phyloP scores from a whole-genome alignment of 2,113 vertebrate species.

The Pelvicachromis taeniatus region DNA sequence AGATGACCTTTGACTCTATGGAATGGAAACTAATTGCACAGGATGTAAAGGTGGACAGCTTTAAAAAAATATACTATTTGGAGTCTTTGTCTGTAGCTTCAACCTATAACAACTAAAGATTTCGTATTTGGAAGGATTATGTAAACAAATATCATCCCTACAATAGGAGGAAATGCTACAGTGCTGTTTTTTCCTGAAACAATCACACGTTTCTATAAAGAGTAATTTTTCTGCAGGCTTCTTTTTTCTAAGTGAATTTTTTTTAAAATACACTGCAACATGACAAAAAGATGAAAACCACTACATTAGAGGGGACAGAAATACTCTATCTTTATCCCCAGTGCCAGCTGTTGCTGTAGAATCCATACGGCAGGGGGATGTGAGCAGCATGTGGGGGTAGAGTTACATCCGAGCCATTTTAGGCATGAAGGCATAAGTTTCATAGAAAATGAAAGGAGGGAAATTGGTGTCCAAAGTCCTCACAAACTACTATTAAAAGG shows the following conservation, averaged over 20 bases:
- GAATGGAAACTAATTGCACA: slow-evolving; percentile 41
- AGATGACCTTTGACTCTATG: slow-evolving; percentile 39
- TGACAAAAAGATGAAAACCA: slow-evolving; percentile 19
- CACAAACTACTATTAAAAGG: not conserved
- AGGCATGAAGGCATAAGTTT: slow-evolving; percentile 55
- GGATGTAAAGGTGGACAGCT: slow-evolving; percentile 34
- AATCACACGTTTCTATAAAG: not conserved
- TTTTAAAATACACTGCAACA: not conserved
- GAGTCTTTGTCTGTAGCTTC: not conserved
- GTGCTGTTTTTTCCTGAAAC: not conserved
- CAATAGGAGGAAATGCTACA: not conserved
- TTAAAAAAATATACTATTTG: no score
- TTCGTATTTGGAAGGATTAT: not conserved
- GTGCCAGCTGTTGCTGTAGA: slow-evolving; percentile 73
- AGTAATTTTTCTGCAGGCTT: fast-evolving
- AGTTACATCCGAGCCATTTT: not conserved
- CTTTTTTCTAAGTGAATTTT: not conserved
- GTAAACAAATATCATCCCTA: not conserved
- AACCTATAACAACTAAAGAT: not conserved
- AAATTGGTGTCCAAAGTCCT: not conserved
- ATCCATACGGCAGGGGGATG: slow-evolving; percentile 66
- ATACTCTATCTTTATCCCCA: slow-evolving; percentile 13
- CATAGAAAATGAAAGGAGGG: not conserved
- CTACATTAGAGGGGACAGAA: slow-evolving; percentile 11
- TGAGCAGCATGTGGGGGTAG: slow-evolving; percentile 64